Evolutionary conservation across 2,888 invertebrate species (phyloP), one percentile per base, ranked within the genome.

Genomic region (Carcina quercana): DNA sequence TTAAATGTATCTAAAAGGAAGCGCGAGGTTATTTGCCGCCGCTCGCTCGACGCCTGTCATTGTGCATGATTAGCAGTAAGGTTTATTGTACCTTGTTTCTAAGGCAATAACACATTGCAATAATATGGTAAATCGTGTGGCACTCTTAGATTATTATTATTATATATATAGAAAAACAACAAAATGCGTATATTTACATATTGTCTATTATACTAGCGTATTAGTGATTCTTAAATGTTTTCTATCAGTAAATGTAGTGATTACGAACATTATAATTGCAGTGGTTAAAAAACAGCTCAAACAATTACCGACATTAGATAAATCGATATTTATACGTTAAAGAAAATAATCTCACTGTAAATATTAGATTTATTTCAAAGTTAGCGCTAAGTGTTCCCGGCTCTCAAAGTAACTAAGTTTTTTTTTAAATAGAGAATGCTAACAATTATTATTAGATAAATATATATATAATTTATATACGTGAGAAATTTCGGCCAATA

Each of bases 361-460:
- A 82, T 82, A 83, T 65, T 73, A 76, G 63, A 58, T 53, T 28
- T 62, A 69, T 61, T 57, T 60, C 60, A 53, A n/a, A 59, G 57
- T 44, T 76, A 79, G 71, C 42, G 56, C 42, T 80, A 82, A 79
- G 78, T 63, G 64, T 75, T 80, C 78, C 82, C 71, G 83, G 83
- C 83, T 83, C 83, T 82, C 82, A 80, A 83, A 82, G 83, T 82
- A 80, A 78, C 79, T 76, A 76, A 67, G 66, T 59, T 67, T 68
- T 72, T 69, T 67, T 70, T 71, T 73, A n/a, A n/a, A n/a, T n/a
- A 76, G 68, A 66, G 61, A 75, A 65, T 63, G 61, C 55, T 69
- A 70, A 68, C 65, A 47, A 52, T 54, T 57, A 47, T 59, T 55
- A 53, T 57, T 46, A 56, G 50, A 66, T 61, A 52, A 58, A 63